Percentiles rank a stretch among this genome's conserved stretches.
Conservation (phyloP, 2,113 vertebrate genomes). For the Passer domesticus region DNA sequence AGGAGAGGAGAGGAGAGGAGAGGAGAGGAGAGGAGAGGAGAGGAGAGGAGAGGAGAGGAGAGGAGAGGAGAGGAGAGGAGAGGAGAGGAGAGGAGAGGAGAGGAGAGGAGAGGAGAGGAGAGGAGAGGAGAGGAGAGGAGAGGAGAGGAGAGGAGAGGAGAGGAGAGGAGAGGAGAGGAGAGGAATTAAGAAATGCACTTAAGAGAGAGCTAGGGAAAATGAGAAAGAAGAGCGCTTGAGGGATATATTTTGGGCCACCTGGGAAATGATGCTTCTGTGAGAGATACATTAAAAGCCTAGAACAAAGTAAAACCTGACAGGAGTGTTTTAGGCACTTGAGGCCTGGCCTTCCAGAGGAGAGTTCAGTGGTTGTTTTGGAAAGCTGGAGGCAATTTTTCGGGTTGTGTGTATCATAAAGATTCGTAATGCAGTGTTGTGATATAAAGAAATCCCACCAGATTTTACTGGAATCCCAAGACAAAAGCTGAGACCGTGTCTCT, state of each 20-base stretch:
- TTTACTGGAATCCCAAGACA: background rate
- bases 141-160: background rate
- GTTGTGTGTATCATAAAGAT: background rate
- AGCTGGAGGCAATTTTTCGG: background rate
- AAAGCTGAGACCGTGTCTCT: background rate
- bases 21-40: background rate
- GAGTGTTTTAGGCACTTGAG: background rate
- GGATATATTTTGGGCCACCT: background rate
- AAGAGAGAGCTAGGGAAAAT: background rate
- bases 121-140: background rate
- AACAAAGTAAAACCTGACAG: background rate
- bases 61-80: background rate
- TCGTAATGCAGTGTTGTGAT: background rate
- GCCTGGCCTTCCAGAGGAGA: background rate
- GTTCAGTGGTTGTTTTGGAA: background rate
- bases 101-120: background rate
- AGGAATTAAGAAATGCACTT: background rate
- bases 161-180: background rate
- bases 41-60: background rate
- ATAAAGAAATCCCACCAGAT: background rate
- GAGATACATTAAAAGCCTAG: background rate
- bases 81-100: background rate
- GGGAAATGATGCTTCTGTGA: background rate
- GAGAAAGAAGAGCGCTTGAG: background rate
- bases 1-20: background rate